These are phyloP conservation scores for Onychomys leucogaster DNA, from an alignment of 2,797 vertebrate species.

Conservation along the genomic window DNA sequence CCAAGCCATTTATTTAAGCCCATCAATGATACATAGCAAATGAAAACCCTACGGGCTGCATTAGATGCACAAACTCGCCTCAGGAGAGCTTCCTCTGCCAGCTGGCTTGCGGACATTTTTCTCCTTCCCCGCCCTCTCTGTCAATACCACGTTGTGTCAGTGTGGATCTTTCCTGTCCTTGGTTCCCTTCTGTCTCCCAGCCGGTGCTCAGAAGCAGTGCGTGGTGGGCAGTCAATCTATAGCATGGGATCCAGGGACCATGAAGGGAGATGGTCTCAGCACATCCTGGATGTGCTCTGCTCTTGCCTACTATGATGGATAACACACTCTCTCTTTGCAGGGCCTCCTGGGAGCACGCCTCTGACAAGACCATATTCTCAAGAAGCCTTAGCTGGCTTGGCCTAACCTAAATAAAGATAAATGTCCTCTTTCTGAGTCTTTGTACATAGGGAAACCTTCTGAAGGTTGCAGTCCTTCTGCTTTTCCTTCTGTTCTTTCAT, in stretches of 20 bases:
- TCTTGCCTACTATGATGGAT: not conserved
- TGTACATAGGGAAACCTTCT: constrained; percentile 2
- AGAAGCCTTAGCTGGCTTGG: constrained; percentile 40
- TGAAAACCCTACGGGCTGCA: constrained; percentile 48
- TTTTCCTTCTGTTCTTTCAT: not conserved
- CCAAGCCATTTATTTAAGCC: constrained; percentile 61
- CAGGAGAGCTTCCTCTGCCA: constrained; percentile 40
- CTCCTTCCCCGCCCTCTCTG: not conserved
- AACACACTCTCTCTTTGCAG: constrained; percentile 56
- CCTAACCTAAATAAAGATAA: constrained; percentile 72
- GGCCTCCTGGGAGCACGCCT: constrained; percentile 38
- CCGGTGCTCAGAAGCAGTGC: not conserved
- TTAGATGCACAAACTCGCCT: constrained; percentile 46
- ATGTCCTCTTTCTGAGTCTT: constrained; percentile 43
- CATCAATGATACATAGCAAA: constrained; percentile 49
- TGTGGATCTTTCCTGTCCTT: not conserved
- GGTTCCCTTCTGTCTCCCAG: not conserved
- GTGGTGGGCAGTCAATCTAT: not conserved
- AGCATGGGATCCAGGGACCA: not conserved
- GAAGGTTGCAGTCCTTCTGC: not conserved
- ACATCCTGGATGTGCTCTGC: not conserved
- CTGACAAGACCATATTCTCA: not conserved
- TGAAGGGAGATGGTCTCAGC: not conserved
- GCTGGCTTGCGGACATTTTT: constrained; percentile 44
- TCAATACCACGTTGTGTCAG: not conserved